Base-by-base conservation (phyloP, 2,888 invertebrate genomes). In the Agonopterix arenella region DNA sequence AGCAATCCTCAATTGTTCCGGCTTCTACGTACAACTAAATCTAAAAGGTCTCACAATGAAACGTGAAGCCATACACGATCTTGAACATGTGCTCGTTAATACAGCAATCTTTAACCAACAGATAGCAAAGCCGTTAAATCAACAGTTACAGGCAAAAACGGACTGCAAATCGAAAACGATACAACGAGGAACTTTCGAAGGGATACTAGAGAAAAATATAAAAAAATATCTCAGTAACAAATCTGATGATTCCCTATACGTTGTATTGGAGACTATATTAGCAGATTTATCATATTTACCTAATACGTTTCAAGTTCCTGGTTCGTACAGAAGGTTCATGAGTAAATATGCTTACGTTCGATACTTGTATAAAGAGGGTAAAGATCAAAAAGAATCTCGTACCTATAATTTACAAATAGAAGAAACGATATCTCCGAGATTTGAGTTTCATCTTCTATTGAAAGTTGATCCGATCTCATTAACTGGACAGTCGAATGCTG, bases 381-480 rank as follows among this genome's bases (percentile, higher is more conserved):
- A 48, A 7, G 8, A 11, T 40, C 1, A 43, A 36, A 11, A 8
- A 8, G 4, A 18, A 1, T 49, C 40, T 7, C 4, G 10, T 4
- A 43, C 61, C 8, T 71, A 72, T 46, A 78, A 84, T 52, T 51
- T 84, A 3, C 75, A 75, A 36, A 45, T 85, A 0, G 68, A 82
- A 53, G 84, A 85, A 50, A 65, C 59, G 0, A 8, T 75, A 0
- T 47, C 57, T 1, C 83, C 84, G 0, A 56, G 58, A 8, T 61
- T 64, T 16, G 13, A 53, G 1, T 60, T 69, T 1, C 43, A 51
- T 18, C 4, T 47, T 10, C 40, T 76, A 0, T 53, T 51, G 0
- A 69, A 64, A 36, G 11, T 61, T 0, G 48, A 48, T 0, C 36
- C 44, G 3, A 2, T 4, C 2, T 0, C 2, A 11, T n/a, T 28